These are phyloP conservation scores for Desmophyllum pertusum DNA, from an alignment of 92 coral and sea anemone species.

Conservation along the genomic window DNA sequence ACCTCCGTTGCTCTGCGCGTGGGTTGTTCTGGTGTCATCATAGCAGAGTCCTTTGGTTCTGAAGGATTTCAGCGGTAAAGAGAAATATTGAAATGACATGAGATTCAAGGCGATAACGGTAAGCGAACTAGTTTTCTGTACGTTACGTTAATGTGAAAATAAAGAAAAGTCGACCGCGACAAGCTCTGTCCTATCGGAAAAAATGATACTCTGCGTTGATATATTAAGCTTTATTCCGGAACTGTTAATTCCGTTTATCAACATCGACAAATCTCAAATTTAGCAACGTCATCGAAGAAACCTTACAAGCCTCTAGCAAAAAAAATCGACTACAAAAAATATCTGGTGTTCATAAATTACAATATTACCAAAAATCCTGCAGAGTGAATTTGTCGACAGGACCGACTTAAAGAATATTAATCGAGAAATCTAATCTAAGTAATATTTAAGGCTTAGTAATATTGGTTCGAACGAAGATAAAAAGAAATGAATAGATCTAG, in stretches of 20 bases:
- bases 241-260: background rate
- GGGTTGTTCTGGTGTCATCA: background rate
- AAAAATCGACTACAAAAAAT: background rate
- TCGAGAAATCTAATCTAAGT: background rate
- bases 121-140: background rate
- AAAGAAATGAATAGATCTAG: background rate
- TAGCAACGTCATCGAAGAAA: background rate
- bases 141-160: background rate
- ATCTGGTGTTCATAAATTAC: background rate
- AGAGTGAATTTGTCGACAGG: background rate
- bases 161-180: too few species aligned
- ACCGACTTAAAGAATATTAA: background rate
- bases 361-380: background rate
- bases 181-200: background rate
- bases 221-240: background rate
- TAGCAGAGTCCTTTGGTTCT: background rate
- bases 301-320: background rate
- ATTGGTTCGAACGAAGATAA: background rate
- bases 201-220: background rate
- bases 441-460: too few species aligned
- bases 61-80: background rate
- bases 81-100: background rate
- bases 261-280: background rate
- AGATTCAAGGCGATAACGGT: background rate
- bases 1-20: background rate